Conservation (phyloP, 2,797 vertebrate species). For the Cossypha polioptera region DNA sequence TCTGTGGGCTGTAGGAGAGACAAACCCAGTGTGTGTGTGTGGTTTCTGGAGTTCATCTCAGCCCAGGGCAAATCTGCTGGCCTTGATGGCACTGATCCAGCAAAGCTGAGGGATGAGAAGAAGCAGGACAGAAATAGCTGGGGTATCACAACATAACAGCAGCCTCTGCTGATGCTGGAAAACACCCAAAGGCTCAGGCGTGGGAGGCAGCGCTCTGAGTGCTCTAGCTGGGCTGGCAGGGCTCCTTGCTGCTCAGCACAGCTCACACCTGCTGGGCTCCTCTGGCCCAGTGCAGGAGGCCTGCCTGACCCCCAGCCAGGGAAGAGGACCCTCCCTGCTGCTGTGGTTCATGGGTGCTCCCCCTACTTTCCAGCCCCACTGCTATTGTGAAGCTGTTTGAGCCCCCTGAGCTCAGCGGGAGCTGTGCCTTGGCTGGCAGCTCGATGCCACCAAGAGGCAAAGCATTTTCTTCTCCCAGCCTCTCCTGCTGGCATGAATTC, state of each 20-base stretch:
- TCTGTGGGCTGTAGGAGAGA: neutral
- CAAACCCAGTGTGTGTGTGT: neutral
- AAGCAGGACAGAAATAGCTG: slow-evolving; percentile 32
- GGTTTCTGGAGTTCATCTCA: neutral
- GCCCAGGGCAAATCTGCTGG: neutral
- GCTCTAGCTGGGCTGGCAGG: neutral
- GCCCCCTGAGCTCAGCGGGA: neutral
- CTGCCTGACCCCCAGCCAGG: neutral
- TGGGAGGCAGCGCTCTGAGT: neutral
- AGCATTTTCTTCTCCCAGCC: neutral
- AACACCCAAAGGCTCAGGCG: neutral
- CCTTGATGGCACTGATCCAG: neutral
- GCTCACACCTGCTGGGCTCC: neutral
- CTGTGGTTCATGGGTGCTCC: neutral
- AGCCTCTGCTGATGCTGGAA: neutral
- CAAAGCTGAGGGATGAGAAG: slow-evolving; percentile 9
- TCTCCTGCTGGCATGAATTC: neutral
- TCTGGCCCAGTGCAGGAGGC: neutral
- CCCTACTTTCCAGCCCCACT: neutral
- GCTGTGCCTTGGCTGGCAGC: neutral
- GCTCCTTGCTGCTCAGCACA: neutral
- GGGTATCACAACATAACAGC: neutral
- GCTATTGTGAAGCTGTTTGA: neutral
- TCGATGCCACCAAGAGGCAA: neutral
- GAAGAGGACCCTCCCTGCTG: neutral